Percentiles rank a stretch among this genome's conserved stretches.
Conservation (phyloP, 2,113 vertebrate species). For the Oreochromis tanganicae region DNA sequence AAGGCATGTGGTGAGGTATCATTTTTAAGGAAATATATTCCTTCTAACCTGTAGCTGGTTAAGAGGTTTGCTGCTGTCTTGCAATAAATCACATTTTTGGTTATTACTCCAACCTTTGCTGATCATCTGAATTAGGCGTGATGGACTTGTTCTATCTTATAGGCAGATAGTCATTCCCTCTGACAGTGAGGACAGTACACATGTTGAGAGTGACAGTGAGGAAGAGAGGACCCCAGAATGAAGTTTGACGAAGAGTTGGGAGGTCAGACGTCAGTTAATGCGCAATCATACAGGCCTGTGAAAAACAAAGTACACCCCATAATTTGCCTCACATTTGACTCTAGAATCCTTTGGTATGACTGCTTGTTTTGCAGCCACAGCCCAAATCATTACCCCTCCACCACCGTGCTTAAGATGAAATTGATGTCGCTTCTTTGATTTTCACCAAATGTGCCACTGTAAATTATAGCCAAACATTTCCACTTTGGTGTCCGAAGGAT, state of each 20-base stretch:
- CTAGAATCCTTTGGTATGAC: background rate
- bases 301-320: background rate
- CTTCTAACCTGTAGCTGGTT: background rate
- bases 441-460: background rate
- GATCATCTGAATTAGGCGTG: background rate
- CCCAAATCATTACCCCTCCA: background rate
- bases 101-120: background rate
- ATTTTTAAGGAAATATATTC: background rate
- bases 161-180: background rate
- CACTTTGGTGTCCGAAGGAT: background rate
- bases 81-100: background rate
- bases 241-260: background rate
- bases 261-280: background rate
- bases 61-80: background rate
- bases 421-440: background rate
- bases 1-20: background rate
- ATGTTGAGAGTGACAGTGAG: background rate
- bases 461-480: background rate
- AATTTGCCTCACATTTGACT: background rate
- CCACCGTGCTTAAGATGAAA: background rate
- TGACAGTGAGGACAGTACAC: background rate
- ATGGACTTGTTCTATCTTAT: background rate
- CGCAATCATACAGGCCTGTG: background rate
- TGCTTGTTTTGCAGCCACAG: background rate
- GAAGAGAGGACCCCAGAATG: background rate